Evolutionary conservation across 2,113 vertebrate species (phyloP).

Genomic region (Vicugna pacos): DNA sequence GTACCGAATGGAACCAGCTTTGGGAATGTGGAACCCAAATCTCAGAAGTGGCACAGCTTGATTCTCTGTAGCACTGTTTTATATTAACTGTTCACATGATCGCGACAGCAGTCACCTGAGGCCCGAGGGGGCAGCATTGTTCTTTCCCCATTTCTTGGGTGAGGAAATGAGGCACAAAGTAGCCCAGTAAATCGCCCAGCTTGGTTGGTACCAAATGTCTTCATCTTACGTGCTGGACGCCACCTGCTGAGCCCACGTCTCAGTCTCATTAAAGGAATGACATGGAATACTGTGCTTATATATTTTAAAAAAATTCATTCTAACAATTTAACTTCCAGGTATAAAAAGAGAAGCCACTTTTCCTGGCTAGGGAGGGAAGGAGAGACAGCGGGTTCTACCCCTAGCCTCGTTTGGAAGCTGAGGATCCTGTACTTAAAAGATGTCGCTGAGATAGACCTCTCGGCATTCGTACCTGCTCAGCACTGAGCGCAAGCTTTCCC

Average conservation of each 20-base stretch:
- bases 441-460: not conserved
- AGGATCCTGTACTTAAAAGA: not conserved
- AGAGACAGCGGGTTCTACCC: not conserved
- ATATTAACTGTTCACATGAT: not conserved
- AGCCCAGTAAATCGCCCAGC: not conserved
- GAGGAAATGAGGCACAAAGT: not conserved
- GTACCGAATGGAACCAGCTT: not conserved
- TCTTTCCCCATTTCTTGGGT: not conserved
- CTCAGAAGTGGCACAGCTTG: not conserved
- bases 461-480: not conserved
- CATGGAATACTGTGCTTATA: not conserved
- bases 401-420: not conserved
- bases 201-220: not conserved
- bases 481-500: not conserved
- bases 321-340: not conserved
- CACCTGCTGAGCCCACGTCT: not conserved
- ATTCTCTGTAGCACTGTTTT: not conserved
- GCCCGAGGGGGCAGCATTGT: not conserved
- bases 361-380: not conserved
- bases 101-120: not conserved
- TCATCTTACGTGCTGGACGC: rapidly evolving
- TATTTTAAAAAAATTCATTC: not conserved
- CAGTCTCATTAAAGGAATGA: not conserved
- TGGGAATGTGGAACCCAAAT: not conserved
- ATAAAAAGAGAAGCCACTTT: not conserved